Evolutionary conservation across 2,888 invertebrate genomes (phyloP).

Genomic region (Napeogenes inachia): DNA sequence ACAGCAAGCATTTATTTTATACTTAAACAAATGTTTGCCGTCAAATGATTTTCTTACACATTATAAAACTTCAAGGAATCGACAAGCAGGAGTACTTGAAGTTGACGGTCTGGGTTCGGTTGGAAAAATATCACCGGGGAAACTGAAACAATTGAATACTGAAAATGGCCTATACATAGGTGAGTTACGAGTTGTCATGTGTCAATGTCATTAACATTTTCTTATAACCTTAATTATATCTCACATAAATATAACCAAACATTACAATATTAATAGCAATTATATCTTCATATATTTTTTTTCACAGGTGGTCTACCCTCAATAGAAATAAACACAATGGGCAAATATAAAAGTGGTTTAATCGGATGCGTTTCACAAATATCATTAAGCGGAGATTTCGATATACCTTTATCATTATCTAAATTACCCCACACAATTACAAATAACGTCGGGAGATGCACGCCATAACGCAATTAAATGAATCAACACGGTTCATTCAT

Average conservation of each 20-base stretch:
- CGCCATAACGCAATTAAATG: conserved; percentile 48
- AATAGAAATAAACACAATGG: conserved; percentile 82
- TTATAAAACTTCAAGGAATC: conserved; percentile 78
- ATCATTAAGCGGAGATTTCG: conserved; percentile 87
- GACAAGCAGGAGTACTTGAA: conserved; percentile 89
- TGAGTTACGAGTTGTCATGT: conserved; percentile 47
- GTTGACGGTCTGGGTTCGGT: conserved; percentile 92
- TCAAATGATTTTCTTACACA: neutral
- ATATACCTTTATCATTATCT: conserved; percentile 82
- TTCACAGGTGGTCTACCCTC: conserved; percentile 87
- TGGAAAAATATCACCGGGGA: conserved; percentile 89
- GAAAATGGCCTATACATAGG: conserved; percentile 94
- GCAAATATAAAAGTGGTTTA: conserved; percentile 85
- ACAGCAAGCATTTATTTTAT: neutral
- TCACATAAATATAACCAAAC: no score
- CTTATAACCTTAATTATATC: no score
- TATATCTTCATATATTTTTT: conserved; percentile 13
- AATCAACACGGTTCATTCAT: conserved; percentile 31
- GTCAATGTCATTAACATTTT: no score
- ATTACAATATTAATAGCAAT: conserved; percentile 2
- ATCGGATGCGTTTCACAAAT: conserved; percentile 91
- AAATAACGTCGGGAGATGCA: conserved; percentile 70
- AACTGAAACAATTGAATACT: conserved; percentile 89
- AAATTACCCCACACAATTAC: conserved; percentile 80
- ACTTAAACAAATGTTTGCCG: no score